A percentile compares a stretch with the other conserved stretches of the same genome.
phyloP scores from a whole-genome alignment of 2,888 invertebrate species.

The Vesta saturnalis region DNA sequence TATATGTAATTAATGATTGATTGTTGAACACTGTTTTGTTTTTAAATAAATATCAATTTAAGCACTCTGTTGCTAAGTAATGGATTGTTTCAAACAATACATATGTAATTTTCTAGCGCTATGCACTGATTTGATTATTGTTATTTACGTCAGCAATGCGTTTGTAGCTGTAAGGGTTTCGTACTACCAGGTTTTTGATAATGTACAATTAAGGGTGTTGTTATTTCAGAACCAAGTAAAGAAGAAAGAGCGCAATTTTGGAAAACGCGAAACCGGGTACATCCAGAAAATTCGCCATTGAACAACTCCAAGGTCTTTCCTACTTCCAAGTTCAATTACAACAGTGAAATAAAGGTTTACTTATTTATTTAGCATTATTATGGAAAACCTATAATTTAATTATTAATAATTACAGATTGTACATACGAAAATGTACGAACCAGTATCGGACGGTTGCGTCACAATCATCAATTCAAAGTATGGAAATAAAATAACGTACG shows the following conservation, averaged over 20 bases:
- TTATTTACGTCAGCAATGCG: neutral
- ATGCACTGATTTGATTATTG: neutral
- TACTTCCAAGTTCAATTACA: constrained; percentile 37
- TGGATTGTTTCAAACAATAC: constrained; percentile 5
- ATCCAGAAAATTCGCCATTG: neutral
- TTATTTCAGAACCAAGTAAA: neutral
- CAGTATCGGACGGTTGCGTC: constrained; percentile 56
- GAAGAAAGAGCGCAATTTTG: neutral
- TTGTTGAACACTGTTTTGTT: neutral
- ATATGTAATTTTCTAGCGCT: neutral
- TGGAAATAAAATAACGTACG: constrained; percentile 34
- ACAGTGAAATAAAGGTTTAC: constrained; percentile 40
- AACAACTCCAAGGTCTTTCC: neutral
- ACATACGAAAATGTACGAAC: constrained; percentile 58
- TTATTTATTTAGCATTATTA: constrained; percentile 4
- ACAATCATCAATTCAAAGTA: constrained; percentile 49
- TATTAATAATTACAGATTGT: constrained; percentile 47
- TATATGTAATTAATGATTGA: neutral
- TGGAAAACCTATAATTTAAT: constrained; percentile 27
- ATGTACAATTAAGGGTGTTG: neutral
- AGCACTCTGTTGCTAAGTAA: constrained; percentile 7
- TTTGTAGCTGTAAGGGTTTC: neutral
- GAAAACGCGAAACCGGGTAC: neutral
- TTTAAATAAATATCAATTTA: neutral
- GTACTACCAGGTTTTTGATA: neutral